Percentiles rank a stretch among this genome's conserved stretches.
Evolutionary conservation across 2,888 invertebrate species (phyloP).

Genomic region (Augochlorella aurata): DNA sequence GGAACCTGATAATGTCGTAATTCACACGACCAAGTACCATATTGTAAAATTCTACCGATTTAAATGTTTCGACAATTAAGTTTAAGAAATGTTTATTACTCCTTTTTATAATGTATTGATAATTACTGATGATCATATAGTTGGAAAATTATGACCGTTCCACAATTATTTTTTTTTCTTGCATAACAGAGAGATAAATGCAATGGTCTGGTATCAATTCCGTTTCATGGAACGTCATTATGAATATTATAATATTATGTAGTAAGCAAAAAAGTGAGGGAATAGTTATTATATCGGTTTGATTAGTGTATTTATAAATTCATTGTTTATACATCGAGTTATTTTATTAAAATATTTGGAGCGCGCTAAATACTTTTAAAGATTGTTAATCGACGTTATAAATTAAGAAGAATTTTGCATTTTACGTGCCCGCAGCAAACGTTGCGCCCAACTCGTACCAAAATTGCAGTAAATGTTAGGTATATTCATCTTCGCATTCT

Average conservation of each 20-base stretch:
- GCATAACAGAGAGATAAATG: no score
- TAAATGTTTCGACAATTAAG: no score
- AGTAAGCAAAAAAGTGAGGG: not conserved
- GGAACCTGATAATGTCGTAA: not conserved
- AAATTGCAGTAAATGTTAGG: slow-evolving; percentile 13
- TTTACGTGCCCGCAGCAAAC: not conserved
- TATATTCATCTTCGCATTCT: not conserved
- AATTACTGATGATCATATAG: no score
- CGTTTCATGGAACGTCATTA: no score
- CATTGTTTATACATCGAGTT: not conserved
- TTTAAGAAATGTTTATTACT: no score
- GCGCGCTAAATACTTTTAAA: not conserved
- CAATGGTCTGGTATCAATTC: no score
- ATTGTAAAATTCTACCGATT: not conserved
- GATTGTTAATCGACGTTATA: not conserved
- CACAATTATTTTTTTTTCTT: no score
- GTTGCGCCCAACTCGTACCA: not conserved
- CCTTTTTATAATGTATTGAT: no score
- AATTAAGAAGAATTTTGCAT: not conserved
- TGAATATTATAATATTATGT: not conserved
- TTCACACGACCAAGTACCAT: not conserved
- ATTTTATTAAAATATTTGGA: not conserved
- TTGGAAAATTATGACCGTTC: no score
- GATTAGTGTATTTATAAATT: not conserved
- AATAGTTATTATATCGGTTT: not conserved